Conservation (phyloP, 2,888 invertebrate genomes). For the Drosophila sordidapex region DNA sequence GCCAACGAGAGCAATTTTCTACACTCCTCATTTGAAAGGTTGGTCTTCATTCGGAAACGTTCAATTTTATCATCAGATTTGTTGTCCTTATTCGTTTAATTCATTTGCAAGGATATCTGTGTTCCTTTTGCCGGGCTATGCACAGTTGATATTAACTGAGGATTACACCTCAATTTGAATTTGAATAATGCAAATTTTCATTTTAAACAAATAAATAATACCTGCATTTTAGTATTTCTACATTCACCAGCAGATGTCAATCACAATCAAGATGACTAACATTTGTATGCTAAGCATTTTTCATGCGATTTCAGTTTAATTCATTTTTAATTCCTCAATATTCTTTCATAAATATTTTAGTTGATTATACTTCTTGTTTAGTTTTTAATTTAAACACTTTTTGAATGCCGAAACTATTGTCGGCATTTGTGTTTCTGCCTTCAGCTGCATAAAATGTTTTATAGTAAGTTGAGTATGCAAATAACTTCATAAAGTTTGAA, state of each 20-base stretch:
- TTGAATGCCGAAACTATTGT: not conserved
- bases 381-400: not conserved
- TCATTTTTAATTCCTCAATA: not conserved
- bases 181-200: not conserved
- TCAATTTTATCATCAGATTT: constrained; percentile 20
- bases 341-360: not conserved
- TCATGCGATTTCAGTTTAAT: not conserved
- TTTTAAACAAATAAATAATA: not conserved
- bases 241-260: not conserved
- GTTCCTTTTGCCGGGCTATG: not conserved
- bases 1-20: constrained; percentile 65
- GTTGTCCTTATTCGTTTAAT: not conserved
- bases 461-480: not conserved
- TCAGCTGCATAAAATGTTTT: not conserved
- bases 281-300: not conserved
- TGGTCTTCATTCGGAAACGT: constrained; percentile 24
- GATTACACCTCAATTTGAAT: not conserved
- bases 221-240: not conserved
- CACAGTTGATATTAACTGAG: not conserved
- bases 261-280: not conserved
- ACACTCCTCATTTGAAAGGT: constrained; percentile 25
- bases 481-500: not conserved
- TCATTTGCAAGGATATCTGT: not conserved
- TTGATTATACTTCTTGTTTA: not conserved
- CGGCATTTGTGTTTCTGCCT: not conserved